A percentile compares a stretch with the other conserved stretches of the same genome.
phyloP scores from a whole-genome alignment of 2,113 vertebrate species.

The Brachyhypopomus occidentalis region DNA sequence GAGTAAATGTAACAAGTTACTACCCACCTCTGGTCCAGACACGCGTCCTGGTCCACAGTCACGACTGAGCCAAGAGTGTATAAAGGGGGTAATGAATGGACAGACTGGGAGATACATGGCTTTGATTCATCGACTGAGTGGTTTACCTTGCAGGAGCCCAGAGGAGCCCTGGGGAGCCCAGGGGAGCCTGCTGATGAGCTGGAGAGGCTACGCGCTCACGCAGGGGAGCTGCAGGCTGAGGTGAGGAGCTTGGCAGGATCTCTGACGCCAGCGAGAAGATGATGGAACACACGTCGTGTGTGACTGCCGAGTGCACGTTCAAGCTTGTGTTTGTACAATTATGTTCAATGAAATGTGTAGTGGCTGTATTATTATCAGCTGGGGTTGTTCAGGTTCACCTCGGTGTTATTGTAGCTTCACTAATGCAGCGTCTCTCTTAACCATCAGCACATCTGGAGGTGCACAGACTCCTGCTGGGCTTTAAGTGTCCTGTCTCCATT shows the following conservation, averaged over 20 bases:
- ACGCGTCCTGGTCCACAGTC: too few species aligned
- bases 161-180: background rate
- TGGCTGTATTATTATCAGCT: background rate
- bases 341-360: too few species aligned
- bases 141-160: background rate
- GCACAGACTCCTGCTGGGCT: background rate
- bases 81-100: too few species aligned
- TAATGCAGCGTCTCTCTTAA: background rate
- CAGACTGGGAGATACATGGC: too few species aligned
- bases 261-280: background rate
- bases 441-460: too few species aligned
- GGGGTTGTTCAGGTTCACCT: background rate
- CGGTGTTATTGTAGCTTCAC: background rate
- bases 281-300: background rate
- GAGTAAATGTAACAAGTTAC: too few species aligned
- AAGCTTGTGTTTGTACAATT: background rate
- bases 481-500: background rate
- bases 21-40: too few species aligned
- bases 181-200: constrained; percentile 19
- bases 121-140: background rate
- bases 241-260: background rate
- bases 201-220: background rate
- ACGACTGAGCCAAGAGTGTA: too few species aligned
- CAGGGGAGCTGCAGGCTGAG: background rate
- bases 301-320: background rate